Evolutionary conservation across 2,888 invertebrate genomes (phyloP).

Genomic region (Callosobruchus maculatus): DNA sequence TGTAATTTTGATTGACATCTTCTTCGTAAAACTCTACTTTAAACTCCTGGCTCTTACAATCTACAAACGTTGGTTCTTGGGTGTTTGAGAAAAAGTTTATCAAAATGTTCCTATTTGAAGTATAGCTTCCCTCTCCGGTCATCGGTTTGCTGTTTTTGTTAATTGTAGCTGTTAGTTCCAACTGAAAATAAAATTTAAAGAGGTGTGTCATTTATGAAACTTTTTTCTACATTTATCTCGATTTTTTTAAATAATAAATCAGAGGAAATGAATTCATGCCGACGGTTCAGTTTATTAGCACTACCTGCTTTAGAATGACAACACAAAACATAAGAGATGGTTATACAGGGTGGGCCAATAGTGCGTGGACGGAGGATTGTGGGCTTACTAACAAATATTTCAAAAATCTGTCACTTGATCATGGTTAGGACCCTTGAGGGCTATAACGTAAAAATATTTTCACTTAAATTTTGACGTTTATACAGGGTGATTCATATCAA

Average conservation of each 20-base stretch:
- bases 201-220: background rate
- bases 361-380: too few species aligned
- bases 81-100: constrained; percentile 22
- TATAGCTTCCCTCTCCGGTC: constrained; percentile 16
- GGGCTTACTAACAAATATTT: too few species aligned
- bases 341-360: too few species aligned
- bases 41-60: constrained; percentile 9
- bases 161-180: background rate
- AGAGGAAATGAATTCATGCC: background rate
- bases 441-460: too few species aligned
- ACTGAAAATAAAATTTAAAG: background rate
- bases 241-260: too few species aligned
- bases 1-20: background rate
- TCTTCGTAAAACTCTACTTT: background rate
- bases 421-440: too few species aligned
- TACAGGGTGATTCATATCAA: too few species aligned
- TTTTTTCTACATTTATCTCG: too few species aligned
- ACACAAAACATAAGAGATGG: too few species aligned
- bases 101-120: constrained; percentile 9
- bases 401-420: too few species aligned
- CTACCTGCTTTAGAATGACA: too few species aligned
- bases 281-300: background rate
- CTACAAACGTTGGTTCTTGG: constrained; percentile 15
- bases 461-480: too few species aligned
- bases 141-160: background rate